Evolutionary conservation across 2,888 invertebrate species (phyloP).

Genomic region (Tenthredo scrophulariae): DNA sequence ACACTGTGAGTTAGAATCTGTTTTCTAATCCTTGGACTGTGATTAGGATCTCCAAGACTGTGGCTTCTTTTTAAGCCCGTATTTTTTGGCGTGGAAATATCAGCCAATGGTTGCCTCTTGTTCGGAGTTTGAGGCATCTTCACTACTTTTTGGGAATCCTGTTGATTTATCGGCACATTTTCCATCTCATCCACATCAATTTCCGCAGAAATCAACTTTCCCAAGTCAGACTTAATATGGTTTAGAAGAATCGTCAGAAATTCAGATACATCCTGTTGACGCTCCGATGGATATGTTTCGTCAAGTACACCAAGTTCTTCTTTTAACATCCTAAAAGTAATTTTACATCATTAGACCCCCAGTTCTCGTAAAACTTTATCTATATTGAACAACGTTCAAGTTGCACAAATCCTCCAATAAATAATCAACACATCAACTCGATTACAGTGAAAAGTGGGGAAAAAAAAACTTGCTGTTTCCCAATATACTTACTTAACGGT

Average conservation of each 20-base stretch:
- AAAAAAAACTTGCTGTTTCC: not conserved
- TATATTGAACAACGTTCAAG: not conserved
- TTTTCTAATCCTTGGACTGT: conserved; percentile 56
- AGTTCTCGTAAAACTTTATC: not conserved
- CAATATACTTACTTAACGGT: conserved; percentile 63
- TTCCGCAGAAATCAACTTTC: conserved; percentile 59
- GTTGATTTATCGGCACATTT: conserved; percentile 66
- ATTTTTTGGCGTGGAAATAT: conserved; percentile 62
- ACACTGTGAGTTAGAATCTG: conserved; percentile 57
- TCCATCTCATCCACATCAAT: conserved; percentile 62
- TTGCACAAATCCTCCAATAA: conserved; percentile 36
- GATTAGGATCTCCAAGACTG: conserved; percentile 29
- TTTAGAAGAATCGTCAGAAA: conserved; percentile 72
- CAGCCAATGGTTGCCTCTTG: conserved; percentile 66
- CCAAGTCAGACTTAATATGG: conserved; percentile 69
- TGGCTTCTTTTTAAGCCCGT: conserved; percentile 53
- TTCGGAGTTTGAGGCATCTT: conserved; percentile 58
- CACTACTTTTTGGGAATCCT: conserved; percentile 53
- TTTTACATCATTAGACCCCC: conserved; percentile 29
- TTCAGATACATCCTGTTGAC: conserved; percentile 73
- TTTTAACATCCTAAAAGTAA: conserved; percentile 63
- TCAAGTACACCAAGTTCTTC: conserved; percentile 67
- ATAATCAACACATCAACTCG: conserved; percentile 34
- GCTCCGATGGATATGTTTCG: conserved; percentile 69
- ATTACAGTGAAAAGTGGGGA: conserved; percentile 29